Percentiles rank a stretch among this genome's conserved stretches.
Evolutionary conservation across 1,140 invertebrate species (phyloP).

Genomic region (Galendromus occidentalis): DNA sequence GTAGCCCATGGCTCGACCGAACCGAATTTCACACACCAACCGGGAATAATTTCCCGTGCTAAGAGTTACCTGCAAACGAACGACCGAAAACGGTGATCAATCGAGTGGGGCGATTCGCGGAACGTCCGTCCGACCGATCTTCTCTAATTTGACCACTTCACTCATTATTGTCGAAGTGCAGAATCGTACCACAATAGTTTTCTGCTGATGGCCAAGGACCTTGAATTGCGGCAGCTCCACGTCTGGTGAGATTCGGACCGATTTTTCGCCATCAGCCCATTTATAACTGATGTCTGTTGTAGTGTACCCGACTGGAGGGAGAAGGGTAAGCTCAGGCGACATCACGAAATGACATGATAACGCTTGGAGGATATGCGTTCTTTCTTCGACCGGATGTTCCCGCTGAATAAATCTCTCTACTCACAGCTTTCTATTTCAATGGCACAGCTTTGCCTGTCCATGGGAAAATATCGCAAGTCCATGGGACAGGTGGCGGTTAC

Average conservation of each 20-base stretch:
- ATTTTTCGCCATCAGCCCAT: conserved; percentile 41
- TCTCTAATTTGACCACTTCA: too few relatives aligned
- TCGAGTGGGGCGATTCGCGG: too few relatives aligned
- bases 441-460: conserved; percentile 30
- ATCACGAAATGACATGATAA: background rate
- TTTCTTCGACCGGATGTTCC: background rate
- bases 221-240: conserved; percentile 53
- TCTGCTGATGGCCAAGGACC: conserved; percentile 74
- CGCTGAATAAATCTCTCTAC: conserved; percentile 18
- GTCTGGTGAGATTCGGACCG: conserved; percentile 30
- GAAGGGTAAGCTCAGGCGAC: too few relatives aligned
- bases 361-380: background rate
- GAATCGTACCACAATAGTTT: conserved; percentile 54
- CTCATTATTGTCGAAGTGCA: too few relatives aligned
- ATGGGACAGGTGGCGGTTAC: conserved; percentile 29
- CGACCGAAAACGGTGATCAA: too few relatives aligned
- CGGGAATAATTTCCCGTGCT: conserved; percentile 78
- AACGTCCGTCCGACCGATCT: too few relatives aligned
- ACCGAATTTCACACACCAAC: conserved; percentile 85
- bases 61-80: conserved; percentile 3
- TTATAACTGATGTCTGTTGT: conserved; percentile 81
- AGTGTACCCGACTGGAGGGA: conserved; percentile 34
- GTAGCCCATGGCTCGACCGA: conserved; percentile 62
- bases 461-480: conserved; percentile 29
- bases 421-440: conserved; percentile 35